Evolutionary conservation across 2,888 invertebrate species (phyloP), one percentile per base, ranked within the genome.

Genomic region (Dolichomitus sp.): DNA sequence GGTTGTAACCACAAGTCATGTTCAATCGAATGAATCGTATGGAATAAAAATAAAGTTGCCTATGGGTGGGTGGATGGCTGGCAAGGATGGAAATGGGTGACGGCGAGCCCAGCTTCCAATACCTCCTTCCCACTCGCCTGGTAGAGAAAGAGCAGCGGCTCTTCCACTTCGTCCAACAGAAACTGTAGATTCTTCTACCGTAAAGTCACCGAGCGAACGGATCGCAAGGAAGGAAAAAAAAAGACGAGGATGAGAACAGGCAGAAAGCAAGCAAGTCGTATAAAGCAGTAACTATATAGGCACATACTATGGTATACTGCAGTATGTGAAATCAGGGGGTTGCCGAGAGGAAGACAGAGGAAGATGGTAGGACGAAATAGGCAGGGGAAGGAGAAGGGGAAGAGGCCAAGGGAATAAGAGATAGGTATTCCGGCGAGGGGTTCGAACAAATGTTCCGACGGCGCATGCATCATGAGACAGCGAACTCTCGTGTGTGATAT

Each of bases 11-110:
- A 90, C 92, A 89, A 92, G 92, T 92, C 92, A 90, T 91, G 91
- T 89, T 91, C 92, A 89, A 92, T 92, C 91, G 91, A 91, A 92
- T 88, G 91, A 91, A 91, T 90, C 89, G 88, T 87, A 89, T 86
- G 89, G 88, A 92, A 90, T 89, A 91, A 91, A 92, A 92, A 91
- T 91, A 91, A 90, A 90, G 88, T 87, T 87, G 87, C 81, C 85
- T 88, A 82, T 73, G 63, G 30, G 54, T 59, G 40, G 68, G 14
- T 19, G 52, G 48, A 23, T 23, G 57, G 48, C 23, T 72, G 42
- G 33, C 59, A 30, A 27, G 37, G 17, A 59, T 12, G 50, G 37
- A 52, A 52, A 63, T 57, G 54, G 30, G 59, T 12, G 59, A 61
- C 37, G 42, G 70, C 17, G 59, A 37, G 37, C 37, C 61, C 57